A percentile compares a stretch with the other conserved stretches of the same genome.
These are phyloP conservation scores for Gymnocephalus cernua DNA, from an alignment of 2,113 vertebrate genomes.

Conservation along the genomic window DNA sequence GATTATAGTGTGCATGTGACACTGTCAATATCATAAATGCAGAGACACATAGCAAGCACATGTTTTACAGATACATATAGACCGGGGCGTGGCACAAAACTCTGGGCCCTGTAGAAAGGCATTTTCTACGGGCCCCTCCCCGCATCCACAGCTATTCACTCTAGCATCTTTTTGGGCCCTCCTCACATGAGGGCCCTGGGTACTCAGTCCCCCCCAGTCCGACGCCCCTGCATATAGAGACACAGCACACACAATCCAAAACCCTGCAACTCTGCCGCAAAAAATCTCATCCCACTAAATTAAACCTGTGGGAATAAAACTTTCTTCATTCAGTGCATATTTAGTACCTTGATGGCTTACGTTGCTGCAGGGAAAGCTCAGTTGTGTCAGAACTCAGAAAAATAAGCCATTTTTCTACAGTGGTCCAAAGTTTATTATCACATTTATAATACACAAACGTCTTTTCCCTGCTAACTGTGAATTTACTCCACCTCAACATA, in stretches of 20 bases:
- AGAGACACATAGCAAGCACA: slow-evolving; percentile 3
- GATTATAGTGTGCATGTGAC: slow-evolving; percentile 34
- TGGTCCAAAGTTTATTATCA: slow-evolving; percentile 14
- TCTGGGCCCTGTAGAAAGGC: too few relatives aligned
- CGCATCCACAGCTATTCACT: too few relatives aligned
- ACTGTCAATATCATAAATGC: slow-evolving; percentile 22
- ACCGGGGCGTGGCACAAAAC: too few relatives aligned
- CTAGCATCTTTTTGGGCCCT: too few relatives aligned
- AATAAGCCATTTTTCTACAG: slow-evolving; percentile 44
- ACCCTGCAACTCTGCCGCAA: not conserved
- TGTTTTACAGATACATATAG: not conserved
- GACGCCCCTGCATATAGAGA: not conserved
- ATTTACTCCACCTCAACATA: not conserved
- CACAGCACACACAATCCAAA: not conserved
- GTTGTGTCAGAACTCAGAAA: slow-evolving; percentile 18
- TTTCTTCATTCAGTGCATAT: not conserved
- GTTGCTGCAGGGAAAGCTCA: slow-evolving; percentile 19
- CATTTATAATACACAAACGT: slow-evolving; percentile 20
- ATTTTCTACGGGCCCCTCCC: too few relatives aligned
- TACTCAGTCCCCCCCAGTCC: too few relatives aligned
- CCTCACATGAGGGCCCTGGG: too few relatives aligned
- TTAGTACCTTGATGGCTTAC: slow-evolving; percentile 36
- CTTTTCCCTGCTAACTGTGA: not conserved
- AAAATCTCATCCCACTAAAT: slow-evolving; percentile 56
- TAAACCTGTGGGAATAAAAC: slow-evolving; percentile 35